Base-by-base conservation (phyloP, 2,113 vertebrate genomes). In the Corydoras sp. region DNA sequence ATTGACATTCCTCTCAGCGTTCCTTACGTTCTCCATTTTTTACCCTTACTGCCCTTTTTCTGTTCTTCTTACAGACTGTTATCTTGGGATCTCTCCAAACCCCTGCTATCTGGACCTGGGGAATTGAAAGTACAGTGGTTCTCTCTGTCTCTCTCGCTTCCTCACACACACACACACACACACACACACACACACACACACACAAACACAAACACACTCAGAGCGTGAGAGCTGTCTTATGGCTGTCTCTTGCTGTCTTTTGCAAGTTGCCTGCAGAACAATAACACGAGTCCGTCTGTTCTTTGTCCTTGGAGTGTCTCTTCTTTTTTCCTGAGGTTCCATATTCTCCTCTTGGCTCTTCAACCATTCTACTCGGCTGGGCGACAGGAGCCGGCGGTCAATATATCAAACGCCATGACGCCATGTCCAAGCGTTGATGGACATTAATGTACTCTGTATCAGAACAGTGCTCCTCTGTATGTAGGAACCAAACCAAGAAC, bases 121-220 rank as follows among this genome's bases (percentile, higher is more conserved):
- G 65, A 80, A 83, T 80, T 79, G 80, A 73, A 82, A 49, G 50
- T 66, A 85, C 81, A 67, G 75, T 62, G 74, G 50, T 69, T 59
- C 49, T 74, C 56, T 78, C 73, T 70, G 18, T 24, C 18, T 24
- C 18, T 24, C 18, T 24, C 18, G 2, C 18, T 24, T 24, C 18
- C 18, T 24, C 18, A 24, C 18, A 24, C 18, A 24, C 18, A 24
- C 18, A 24, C 18, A 24, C 18, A 24, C 18, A 24, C 18, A 24
- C 18, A 24, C 18, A 24, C 18, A 24, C 18, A 24, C 18, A 24
- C 71, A 63, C 31, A 51, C 61, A 29, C 50, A 58, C 43, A 56
- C 14, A 68, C 65, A 67, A 71, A 82, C 56, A 66, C 43, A 64
- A 12, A 59, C 60, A 61, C 54, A 55, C 60, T 69, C 60, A 61